Evolutionary conservation across 1,140 invertebrate genomes (phyloP).

Genomic region (Leptopilina clavipes): DNA sequence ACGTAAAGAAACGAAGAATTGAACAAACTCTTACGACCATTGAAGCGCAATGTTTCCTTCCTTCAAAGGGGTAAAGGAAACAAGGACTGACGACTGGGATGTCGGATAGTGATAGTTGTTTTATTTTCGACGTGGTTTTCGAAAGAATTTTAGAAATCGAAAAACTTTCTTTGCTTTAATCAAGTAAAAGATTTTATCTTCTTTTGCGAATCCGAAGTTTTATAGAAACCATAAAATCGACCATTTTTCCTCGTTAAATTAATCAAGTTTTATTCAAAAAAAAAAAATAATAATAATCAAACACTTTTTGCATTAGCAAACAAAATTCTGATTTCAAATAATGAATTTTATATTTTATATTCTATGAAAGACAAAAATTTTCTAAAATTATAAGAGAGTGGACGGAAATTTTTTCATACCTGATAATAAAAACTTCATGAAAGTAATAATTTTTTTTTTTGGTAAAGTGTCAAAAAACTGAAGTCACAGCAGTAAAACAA

Average conservation of each 20-base stretch:
- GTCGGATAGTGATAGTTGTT: not conserved
- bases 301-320: too few relatives aligned
- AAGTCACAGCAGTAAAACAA: too few relatives aligned
- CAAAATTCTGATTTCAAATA: too few relatives aligned
- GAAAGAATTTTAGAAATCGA: not conserved
- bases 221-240: not conserved
- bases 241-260: not conserved
- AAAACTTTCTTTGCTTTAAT: not conserved
- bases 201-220: not conserved
- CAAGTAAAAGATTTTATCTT: not conserved
- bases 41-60: conserved; percentile 39
- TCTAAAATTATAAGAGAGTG: too few relatives aligned
- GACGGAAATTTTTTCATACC: too few relatives aligned
- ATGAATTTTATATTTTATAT: too few relatives aligned
- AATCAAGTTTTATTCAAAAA: not conserved
- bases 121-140: not conserved
- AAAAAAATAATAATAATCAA: too few relatives aligned
- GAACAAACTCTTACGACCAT: conserved; percentile 52
- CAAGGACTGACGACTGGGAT: not conserved
- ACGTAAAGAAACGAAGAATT: conserved; percentile 54
- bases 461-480: too few relatives aligned
- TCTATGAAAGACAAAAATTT: too few relatives aligned
- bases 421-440: too few relatives aligned
- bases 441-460: too few relatives aligned
- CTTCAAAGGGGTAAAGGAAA: conserved; percentile 12